Evolutionary conservation across 2,888 invertebrate species (phyloP).

Genomic region (Eilema sororculum): DNA sequence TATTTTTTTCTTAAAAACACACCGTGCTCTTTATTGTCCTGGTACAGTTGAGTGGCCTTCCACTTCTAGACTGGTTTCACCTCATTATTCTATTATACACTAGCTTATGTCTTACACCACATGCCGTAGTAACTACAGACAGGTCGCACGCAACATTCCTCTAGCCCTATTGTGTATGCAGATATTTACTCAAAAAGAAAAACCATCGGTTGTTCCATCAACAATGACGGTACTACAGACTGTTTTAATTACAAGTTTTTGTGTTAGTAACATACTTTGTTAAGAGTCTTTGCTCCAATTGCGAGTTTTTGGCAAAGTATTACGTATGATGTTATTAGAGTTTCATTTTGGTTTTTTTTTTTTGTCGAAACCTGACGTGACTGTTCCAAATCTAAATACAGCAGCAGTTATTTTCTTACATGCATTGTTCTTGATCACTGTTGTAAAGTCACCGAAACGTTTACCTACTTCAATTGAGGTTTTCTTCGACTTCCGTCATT

Average conservation of each 20-base stretch:
- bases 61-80: neutral
- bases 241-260: conserved; percentile 31
- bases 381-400: too few relatives aligned
- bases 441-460: too few relatives aligned
- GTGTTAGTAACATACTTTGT: conserved; percentile 17
- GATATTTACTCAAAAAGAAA: conserved; percentile 43
- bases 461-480: too few relatives aligned
- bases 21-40: neutral
- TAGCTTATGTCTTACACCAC: conserved; percentile 19
- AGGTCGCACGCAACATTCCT: conserved; percentile 42
- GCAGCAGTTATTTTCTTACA: too few relatives aligned
- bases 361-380: too few relatives aligned
- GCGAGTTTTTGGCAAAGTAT: neutral
- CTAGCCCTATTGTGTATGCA: conserved; percentile 45
- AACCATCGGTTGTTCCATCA: conserved; percentile 34
- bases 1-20: neutral
- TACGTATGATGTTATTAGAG: neutral
- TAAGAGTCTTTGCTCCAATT: conserved; percentile 4
- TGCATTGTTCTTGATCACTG: too few relatives aligned
- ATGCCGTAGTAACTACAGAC: conserved; percentile 18
- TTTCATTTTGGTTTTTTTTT: too few relatives aligned
- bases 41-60: neutral
- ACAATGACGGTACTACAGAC: conserved; percentile 32
- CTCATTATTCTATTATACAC: conserved; percentile 9
- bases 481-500: too few relatives aligned